phyloP scores from a whole-genome alignment of 2,888 invertebrate species.

The Ommatoiulus sabulosus region DNA sequence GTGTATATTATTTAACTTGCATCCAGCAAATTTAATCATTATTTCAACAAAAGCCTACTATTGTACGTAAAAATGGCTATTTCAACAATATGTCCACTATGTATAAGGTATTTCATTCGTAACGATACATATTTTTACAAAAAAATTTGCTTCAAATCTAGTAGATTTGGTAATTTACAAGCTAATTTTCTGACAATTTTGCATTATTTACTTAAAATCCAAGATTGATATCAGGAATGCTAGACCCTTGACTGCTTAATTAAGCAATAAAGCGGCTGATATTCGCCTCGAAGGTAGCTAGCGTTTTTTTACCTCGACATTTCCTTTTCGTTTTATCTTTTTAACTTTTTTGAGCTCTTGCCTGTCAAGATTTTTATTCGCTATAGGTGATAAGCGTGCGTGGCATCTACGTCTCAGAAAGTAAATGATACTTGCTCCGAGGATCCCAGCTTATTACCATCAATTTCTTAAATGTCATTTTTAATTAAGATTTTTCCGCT shows the following conservation, averaged over 20 bases:
- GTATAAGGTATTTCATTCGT: too few species aligned
- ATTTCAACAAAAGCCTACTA: too few species aligned
- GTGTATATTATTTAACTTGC: too few species aligned
- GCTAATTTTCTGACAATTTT: too few species aligned
- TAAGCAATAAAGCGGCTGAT: neutral
- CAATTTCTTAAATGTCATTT: constrained; percentile 47
- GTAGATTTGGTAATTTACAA: neutral
- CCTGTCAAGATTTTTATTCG: neutral
- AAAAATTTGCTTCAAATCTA: neutral
- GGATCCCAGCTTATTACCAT: constrained; percentile 23
- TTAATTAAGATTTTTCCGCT: constrained; percentile 47
- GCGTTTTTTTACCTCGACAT: neutral
- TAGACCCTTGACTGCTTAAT: neutral
- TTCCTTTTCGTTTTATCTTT: neutral
- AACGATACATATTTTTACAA: neutral
- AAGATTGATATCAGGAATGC: too few species aligned
- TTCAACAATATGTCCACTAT: too few species aligned
- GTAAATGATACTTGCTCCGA: neutral
- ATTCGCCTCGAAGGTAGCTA: neutral
- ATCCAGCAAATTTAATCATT: too few species aligned
- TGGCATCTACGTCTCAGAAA: neutral
- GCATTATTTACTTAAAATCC: too few species aligned
- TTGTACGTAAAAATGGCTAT: too few species aligned
- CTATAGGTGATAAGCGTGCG: neutral
- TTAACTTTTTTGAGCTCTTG: neutral